These are phyloP conservation scores for Bovichtus variegatus DNA, from an alignment of 2,797 vertebrate genomes.

Conservation along the genomic window DNA sequence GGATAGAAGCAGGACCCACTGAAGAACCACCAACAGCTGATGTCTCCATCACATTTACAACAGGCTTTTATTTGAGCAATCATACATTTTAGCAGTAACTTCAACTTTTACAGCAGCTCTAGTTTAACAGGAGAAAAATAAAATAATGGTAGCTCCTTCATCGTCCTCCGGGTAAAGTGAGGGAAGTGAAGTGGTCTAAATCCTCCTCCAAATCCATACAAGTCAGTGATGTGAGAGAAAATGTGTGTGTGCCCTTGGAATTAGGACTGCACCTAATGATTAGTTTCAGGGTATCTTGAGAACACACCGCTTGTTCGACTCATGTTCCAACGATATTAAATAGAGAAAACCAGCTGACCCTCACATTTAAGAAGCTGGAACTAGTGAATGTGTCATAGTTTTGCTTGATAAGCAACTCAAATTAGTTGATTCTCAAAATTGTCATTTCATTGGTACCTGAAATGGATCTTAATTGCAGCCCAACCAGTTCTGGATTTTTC, in stretches of 20 bases:
- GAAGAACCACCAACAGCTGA: constrained; percentile 55
- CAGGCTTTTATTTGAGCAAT: constrained; percentile 49
- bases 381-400: neutral
- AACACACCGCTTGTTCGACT: neutral
- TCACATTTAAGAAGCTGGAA: neutral
- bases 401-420: neutral
- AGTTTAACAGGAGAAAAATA: neutral
- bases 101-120: constrained; percentile 16
- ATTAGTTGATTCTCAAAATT: no score
- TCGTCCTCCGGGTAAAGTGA: neutral
- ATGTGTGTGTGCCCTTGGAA: neutral
- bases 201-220: constrained; percentile 2
- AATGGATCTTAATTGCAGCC: no score
- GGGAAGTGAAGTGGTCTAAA: neutral
- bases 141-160: neutral
- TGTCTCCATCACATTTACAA: constrained; percentile 66
- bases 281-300: neutral
- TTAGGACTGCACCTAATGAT: neutral
- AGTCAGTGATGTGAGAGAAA: neutral
- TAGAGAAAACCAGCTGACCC: neutral
- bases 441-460: neutral
- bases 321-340: neutral
- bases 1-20: constrained; percentile 59
- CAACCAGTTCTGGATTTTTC: neutral
- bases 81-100: constrained; percentile 22